Conservation (phyloP, 2,113 vertebrate genomes). For the Tachuris rubrigastra region DNA sequence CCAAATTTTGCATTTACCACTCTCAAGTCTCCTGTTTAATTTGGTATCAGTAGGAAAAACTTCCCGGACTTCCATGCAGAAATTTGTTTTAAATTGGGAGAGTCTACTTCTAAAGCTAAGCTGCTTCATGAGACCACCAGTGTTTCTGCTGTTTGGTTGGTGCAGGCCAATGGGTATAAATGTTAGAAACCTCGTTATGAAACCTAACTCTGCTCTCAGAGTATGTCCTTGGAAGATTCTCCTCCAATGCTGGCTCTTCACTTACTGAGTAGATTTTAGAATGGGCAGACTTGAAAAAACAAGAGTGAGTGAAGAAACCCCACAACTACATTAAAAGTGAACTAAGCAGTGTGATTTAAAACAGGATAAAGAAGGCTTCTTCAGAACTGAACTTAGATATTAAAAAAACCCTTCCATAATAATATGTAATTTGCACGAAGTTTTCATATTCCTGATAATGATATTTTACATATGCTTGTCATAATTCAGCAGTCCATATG, state of each 20-base stretch:
- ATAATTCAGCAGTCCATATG: background rate
- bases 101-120: background rate
- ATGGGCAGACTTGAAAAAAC: background rate
- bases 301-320: background rate
- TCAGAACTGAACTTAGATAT: background rate
- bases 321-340: background rate
- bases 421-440: background rate
- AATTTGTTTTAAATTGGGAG: background rate
- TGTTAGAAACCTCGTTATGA: background rate
- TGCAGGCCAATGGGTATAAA: background rate
- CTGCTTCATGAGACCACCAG: background rate
- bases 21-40: background rate
- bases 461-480: background rate
- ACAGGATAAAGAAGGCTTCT: background rate
- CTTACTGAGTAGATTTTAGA: background rate
- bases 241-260: background rate
- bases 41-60: background rate
- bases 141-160: background rate
- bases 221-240: background rate
- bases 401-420: background rate
- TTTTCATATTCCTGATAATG: background rate
- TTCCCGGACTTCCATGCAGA: background rate
- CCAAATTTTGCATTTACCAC: fast-evolving
- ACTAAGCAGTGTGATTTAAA: background rate
- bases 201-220: background rate